Conservation (phyloP, 2,888 invertebrate species). For the Troides oblongomaculatus region DNA sequence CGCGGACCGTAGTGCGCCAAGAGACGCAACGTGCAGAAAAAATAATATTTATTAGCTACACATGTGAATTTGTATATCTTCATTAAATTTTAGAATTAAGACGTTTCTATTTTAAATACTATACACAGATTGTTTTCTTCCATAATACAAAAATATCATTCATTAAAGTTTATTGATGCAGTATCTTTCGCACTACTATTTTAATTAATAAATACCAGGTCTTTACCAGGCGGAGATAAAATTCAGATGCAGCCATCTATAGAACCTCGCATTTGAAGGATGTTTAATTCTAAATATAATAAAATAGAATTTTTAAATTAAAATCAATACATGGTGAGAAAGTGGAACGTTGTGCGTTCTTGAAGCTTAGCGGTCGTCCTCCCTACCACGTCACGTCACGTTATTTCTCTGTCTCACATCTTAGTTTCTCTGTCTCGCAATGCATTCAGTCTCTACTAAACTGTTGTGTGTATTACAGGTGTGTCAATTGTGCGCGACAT, state of each 20-base stretch:
- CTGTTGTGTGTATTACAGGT: constrained; percentile 62
- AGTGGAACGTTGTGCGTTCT: constrained; percentile 64
- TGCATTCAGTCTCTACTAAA: constrained; percentile 70
- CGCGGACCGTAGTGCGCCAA: constrained; percentile 40
- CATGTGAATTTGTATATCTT: neutral
- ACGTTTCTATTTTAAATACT: neutral
- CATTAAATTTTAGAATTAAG: neutral
- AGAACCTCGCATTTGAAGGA: neutral
- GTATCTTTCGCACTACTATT: no score
- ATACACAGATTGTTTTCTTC: neutral
- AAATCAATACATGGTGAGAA: constrained; percentile 43
- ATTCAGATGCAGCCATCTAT: no score
- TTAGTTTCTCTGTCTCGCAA: constrained; percentile 64
- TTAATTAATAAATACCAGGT: no score
- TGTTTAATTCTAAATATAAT: constrained; percentile 5
- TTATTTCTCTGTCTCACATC: constrained; percentile 61
- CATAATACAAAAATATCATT: no score
- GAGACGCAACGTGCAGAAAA: constrained; percentile 34
- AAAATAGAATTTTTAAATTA: constrained; percentile 33
- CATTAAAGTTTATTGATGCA: no score
- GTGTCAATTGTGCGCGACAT: constrained; percentile 49
- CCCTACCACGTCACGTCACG: constrained; percentile 67
- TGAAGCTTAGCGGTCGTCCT: constrained; percentile 68
- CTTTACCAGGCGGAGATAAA: no score
- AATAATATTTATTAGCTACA: constrained; percentile 1